These are phyloP conservation scores for Scomber japonicus DNA, from an alignment of 2,113 vertebrate species.

Conservation along the genomic window DNA sequence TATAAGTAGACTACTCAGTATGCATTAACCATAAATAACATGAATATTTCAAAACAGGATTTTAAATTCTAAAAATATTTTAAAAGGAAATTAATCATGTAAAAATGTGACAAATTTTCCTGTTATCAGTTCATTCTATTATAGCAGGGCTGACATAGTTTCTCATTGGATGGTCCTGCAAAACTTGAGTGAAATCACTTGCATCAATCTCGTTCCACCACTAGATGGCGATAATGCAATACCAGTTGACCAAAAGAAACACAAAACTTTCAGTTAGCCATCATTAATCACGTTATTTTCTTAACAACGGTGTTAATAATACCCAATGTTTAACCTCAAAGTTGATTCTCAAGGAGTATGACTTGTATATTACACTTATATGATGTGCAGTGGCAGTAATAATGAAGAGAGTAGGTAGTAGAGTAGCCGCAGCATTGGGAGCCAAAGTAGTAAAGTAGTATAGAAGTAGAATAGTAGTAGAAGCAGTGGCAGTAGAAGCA, in stretches of 20 bases:
- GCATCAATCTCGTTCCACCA: conserved; percentile 13
- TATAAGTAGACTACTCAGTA: too few species aligned
- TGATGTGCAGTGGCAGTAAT: too few species aligned
- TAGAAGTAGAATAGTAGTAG: background rate
- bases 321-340: background rate
- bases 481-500: background rate
- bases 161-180: background rate
- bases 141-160: too few species aligned
- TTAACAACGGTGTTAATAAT: background rate
- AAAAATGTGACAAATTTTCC: too few species aligned
- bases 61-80: too few species aligned
- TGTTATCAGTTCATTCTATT: too few species aligned
- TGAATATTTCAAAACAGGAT: too few species aligned
- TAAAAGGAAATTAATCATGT: too few species aligned
- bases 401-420: background rate
- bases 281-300: background rate
- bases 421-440: too few species aligned
- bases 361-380: background rate
- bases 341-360: background rate
- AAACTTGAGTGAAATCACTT: background rate
- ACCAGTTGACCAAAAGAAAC: background rate
- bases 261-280: background rate
- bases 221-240: conserved; percentile 58
- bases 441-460: background rate
- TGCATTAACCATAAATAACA: too few species aligned